Conservation (phyloP, 2,797 vertebrate species). For the Periophthalmus magnuspinnatus region DNA sequence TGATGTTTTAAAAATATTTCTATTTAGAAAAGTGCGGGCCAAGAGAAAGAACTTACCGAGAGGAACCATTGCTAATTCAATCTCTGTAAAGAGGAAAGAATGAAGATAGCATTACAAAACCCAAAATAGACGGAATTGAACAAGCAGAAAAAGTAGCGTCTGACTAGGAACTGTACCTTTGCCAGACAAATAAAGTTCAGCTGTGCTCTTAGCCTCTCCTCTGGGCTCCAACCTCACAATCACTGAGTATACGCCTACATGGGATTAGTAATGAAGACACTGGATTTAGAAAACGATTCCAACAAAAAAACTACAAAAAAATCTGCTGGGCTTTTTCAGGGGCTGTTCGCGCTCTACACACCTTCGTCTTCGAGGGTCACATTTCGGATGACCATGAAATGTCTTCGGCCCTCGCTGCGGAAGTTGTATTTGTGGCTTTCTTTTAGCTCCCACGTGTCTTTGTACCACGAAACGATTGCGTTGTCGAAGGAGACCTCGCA, state of each 20-base stretch:
- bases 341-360: constrained; percentile 69
- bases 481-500: constrained; percentile 99
- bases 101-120: constrained; percentile 47
- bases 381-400: constrained; percentile 98
- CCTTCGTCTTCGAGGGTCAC: constrained; percentile 97
- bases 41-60: constrained; percentile 81
- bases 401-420: constrained; percentile 90
- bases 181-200: constrained; percentile 94
- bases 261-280: constrained; percentile 72
- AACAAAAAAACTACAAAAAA: constrained; percentile 41
- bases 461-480: constrained; percentile 97
- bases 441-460: constrained; percentile 91
- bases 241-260: constrained; percentile 95
- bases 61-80: constrained; percentile 90
- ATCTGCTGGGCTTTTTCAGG: constrained; percentile 29
- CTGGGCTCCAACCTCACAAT: constrained; percentile 96
- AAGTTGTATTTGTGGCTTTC: constrained; percentile 98
- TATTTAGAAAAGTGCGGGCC: background rate
- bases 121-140: constrained; percentile 19
- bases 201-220: constrained; percentile 97
- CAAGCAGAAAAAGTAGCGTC: constrained; percentile 50
- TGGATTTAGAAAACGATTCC: constrained; percentile 30
- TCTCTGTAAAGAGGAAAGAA: constrained; percentile 82
- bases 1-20: background rate
- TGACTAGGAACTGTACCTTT: constrained; percentile 82